Percentiles rank a stretch among this genome's conserved stretches.
phyloP scores from a whole-genome alignment of 2,113 vertebrate species.

The Tachysurus fulvidraco region DNA sequence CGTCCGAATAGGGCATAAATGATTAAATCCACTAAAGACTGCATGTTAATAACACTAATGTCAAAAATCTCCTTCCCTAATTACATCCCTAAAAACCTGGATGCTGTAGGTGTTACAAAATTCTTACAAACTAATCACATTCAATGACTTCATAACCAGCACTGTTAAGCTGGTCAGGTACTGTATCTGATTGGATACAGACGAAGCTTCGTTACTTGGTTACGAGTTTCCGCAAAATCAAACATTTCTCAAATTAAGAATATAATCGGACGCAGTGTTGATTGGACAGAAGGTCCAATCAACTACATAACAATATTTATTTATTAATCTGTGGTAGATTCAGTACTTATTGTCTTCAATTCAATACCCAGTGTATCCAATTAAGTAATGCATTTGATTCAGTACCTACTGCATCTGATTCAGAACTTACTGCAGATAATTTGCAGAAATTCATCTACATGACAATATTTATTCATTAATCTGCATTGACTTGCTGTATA shows the following conservation, averaged over 20 bases:
- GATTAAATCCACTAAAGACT: not conserved
- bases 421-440: too few species aligned
- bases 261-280: not conserved
- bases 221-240: not conserved
- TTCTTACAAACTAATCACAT: not conserved
- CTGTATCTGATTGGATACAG: not conserved
- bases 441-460: too few species aligned
- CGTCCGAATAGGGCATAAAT: too few species aligned
- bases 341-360: too few species aligned
- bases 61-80: not conserved
- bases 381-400: too few species aligned
- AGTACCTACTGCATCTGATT: too few species aligned
- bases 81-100: not conserved
- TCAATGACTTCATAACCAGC: not conserved
- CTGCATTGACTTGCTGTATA: too few species aligned
- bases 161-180: not conserved
- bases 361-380: too few species aligned
- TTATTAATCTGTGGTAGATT: not conserved
- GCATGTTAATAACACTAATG: not conserved
- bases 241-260: not conserved
- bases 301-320: not conserved
- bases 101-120: not conserved
- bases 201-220: not conserved
- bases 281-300: not conserved
- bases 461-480: too few species aligned